Percentiles rank a stretch among this genome's conserved stretches.
Evolutionary conservation across 1,140 invertebrate species (phyloP).

Genomic region (Cyphomyrmex costatus): DNA sequence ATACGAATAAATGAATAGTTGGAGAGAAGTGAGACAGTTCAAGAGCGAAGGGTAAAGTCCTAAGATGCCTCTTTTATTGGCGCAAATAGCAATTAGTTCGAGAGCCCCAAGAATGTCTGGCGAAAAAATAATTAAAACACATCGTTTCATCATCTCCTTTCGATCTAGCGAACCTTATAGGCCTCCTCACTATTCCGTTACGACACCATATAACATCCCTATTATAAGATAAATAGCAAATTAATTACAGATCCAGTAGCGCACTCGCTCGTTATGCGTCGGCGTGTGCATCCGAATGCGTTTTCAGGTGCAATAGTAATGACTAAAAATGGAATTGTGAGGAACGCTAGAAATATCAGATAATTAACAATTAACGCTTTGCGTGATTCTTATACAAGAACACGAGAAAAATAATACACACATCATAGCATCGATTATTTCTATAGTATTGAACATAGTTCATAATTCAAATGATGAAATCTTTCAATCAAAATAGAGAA

Average conservation of each 20-base stretch:
- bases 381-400: not conserved
- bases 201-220: slow-evolving; percentile 35
- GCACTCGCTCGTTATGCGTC: slow-evolving; percentile 1
- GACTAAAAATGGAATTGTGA: slow-evolving; percentile 35
- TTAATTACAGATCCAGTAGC: slow-evolving; percentile 65
- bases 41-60: not conserved
- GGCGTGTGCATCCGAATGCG: not conserved
- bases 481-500: not conserved
- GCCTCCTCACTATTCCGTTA: slow-evolving; percentile 15
- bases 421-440: not conserved
- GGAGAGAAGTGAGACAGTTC: not conserved
- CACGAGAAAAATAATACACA: not conserved
- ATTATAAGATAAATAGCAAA: slow-evolving; percentile 60
- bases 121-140: slow-evolving; percentile 74
- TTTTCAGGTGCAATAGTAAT: not conserved
- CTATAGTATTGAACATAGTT: too few relatives aligned
- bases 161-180: slow-evolving; percentile 47
- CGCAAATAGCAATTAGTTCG: slow-evolving; percentile 75
- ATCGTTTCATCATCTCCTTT: slow-evolving; percentile 66
- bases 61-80: slow-evolving; percentile 73
- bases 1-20: slow-evolving; percentile 18
- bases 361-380: slow-evolving; percentile 14
- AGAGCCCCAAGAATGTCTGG: slow-evolving; percentile 66
- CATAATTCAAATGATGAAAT: not conserved
- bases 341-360: not conserved